Conservation (phyloP, 2,888 invertebrate genomes). For the Nebria brevicollis region DNA sequence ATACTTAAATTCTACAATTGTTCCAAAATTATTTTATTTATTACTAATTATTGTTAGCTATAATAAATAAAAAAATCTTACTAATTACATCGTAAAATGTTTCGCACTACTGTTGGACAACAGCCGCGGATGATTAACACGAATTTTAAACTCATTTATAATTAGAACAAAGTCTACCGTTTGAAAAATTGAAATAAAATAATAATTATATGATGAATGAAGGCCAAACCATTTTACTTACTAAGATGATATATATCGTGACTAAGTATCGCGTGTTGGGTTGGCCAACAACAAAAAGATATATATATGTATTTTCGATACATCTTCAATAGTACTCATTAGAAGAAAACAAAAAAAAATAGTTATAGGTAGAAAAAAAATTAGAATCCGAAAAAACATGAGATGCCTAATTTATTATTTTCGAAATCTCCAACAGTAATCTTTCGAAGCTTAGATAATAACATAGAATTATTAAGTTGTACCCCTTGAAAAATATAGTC, state of each 20-base stretch:
- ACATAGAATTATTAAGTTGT: slow-evolving; percentile 42
- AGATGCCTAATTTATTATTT: slow-evolving; percentile 12
- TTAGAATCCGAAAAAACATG: slow-evolving; percentile 31
- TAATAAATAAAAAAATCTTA: too few species aligned
- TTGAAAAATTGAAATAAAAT: slow-evolving; percentile 17
- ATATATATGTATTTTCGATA: slow-evolving; percentile 39
- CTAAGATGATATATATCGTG: slow-evolving; percentile 21
- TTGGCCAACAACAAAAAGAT: slow-evolving; percentile 28
- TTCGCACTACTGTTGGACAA: too few species aligned
- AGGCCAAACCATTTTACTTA: slow-evolving; percentile 45
- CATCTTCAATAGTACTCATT: slow-evolving; percentile 46
- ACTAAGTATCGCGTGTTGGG: slow-evolving; percentile 32
- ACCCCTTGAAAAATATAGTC: slow-evolving; percentile 12
- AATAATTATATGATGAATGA: slow-evolving; percentile 33
- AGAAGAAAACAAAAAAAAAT: slow-evolving; percentile 43
- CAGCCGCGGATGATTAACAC: too few species aligned
- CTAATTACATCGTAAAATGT: too few species aligned
- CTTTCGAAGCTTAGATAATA: slow-evolving; percentile 27
- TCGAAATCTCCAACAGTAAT: slow-evolving; percentile 33
- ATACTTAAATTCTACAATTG: too few species aligned
- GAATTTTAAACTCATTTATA: not conserved
- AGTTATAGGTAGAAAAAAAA: not conserved
- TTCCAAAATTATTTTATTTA: too few species aligned
- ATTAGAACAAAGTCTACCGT: not conserved
- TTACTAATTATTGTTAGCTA: too few species aligned